phyloP scores from a whole-genome alignment of 1,140 invertebrate species.

The Bombus pascuorum region DNA sequence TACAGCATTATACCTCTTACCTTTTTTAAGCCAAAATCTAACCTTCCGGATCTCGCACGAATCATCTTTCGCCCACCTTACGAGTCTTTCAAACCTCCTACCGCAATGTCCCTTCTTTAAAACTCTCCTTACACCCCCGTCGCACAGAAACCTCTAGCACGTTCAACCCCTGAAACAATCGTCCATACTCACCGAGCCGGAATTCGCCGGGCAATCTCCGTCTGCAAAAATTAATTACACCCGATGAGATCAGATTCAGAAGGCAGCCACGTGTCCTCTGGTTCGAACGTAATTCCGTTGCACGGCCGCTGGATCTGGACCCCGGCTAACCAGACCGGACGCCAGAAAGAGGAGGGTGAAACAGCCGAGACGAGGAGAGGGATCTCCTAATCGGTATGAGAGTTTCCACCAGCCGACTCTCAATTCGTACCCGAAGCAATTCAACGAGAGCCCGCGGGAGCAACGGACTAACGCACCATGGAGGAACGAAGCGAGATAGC shows the following conservation, averaged over 20 bases:
- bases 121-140: background rate
- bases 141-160: too few species aligned
- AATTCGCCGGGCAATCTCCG: slow-evolving; percentile 29
- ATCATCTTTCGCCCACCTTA: background rate
- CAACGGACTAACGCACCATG: slow-evolving; percentile 30
- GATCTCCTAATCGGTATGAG: slow-evolving; percentile 71
- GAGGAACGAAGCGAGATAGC: slow-evolving; percentile 11
- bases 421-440: slow-evolving; percentile 73
- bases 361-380: slow-evolving; percentile 3
- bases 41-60: too few species aligned
- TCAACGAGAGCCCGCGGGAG: slow-evolving; percentile 53
- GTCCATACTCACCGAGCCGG: background rate
- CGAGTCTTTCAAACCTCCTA: background rate
- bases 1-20: background rate
- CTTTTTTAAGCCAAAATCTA: background rate
- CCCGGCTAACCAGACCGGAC: slow-evolving; percentile 35
- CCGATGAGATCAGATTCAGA: slow-evolving; percentile 35
- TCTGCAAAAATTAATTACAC: slow-evolving; percentile 61
- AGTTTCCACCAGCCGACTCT: slow-evolving; percentile 69
- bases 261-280: slow-evolving; percentile 38
- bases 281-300: slow-evolving; percentile 55
- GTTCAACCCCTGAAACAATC: background rate
- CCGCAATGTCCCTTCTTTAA: background rate
- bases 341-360: slow-evolving; percentile 22
- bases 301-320: slow-evolving; percentile 46